Evolutionary conservation across 1,140 invertebrate genomes (phyloP).

Genomic region (Heliconius himera): DNA sequence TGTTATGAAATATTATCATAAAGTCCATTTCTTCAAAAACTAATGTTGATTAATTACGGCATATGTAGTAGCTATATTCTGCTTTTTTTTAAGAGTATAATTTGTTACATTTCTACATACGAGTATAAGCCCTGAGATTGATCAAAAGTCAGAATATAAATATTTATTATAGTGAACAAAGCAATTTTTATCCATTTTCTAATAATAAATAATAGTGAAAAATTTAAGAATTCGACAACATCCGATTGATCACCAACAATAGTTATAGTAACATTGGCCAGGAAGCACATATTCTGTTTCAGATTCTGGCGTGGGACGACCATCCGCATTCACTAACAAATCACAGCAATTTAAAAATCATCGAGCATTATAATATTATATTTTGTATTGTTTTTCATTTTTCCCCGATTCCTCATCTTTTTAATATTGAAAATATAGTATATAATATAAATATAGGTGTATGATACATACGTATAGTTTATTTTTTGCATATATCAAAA

Average conservation of each 20-base stretch:
- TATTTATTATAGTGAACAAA: neutral
- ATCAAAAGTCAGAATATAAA: neutral
- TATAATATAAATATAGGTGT: neutral
- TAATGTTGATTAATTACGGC: neutral
- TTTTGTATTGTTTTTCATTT: slow-evolving; percentile 33
- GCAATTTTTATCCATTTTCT: neutral
- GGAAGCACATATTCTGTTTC: slow-evolving; percentile 25
- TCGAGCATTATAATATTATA: slow-evolving; percentile 21
- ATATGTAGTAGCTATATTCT: neutral
- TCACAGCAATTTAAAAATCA: slow-evolving; percentile 10
- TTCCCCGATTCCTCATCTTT: slow-evolving; percentile 4
- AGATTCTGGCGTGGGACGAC: slow-evolving; percentile 27
- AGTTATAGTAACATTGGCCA: neutral
- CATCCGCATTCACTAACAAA: slow-evolving; percentile 12
- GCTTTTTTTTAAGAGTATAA: neutral
- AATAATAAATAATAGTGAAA: too few species aligned
- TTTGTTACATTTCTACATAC: too few species aligned
- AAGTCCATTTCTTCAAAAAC: neutral
- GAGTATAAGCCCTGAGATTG: too few species aligned
- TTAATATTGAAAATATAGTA: neutral
- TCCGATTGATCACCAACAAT: neutral
- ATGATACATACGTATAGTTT: neutral
- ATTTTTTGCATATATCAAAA: neutral
- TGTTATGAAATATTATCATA: neutral
- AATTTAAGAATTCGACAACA: neutral